A percentile compares a stretch with the other conserved stretches of the same genome.
Evolutionary conservation across 2,888 invertebrate genomes (phyloP).

Genomic region (Blastobasis adustella): DNA sequence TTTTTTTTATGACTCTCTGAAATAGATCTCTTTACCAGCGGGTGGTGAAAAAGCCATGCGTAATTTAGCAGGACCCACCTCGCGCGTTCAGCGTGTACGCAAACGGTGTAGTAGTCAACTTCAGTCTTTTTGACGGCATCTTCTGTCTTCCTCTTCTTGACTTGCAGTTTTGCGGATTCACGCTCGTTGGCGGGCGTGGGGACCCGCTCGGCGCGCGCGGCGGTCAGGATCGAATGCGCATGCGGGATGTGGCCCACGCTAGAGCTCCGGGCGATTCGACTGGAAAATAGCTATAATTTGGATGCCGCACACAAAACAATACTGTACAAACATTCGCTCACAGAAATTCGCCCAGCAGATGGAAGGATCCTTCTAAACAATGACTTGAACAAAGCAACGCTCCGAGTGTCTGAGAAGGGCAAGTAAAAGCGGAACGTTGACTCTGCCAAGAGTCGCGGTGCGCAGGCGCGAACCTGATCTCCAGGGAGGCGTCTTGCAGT

Average conservation of each 20-base stretch:
- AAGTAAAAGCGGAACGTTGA: slow-evolving; percentile 20
- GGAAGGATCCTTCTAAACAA: slow-evolving; percentile 54
- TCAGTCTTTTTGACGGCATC: slow-evolving; percentile 94
- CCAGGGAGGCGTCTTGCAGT: slow-evolving; percentile 82
- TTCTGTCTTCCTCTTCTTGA: slow-evolving; percentile 91
- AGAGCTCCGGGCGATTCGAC: slow-evolving; percentile 68
- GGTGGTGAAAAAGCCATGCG: no score
- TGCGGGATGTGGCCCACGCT: slow-evolving; percentile 75
- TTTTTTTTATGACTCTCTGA: no score
- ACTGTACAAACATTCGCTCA: slow-evolving; percentile 25
- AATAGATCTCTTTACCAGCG: no score
- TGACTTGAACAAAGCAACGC: slow-evolving; percentile 24
- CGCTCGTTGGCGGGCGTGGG: slow-evolving; percentile 63
- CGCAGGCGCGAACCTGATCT: slow-evolving; percentile 54
- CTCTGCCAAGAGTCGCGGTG: slow-evolving; percentile 20
- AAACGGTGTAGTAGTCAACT: slow-evolving; percentile 93
- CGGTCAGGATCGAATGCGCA: slow-evolving; percentile 59
- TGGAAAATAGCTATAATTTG: slow-evolving; percentile 22
- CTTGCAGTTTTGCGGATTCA: slow-evolving; percentile 85
- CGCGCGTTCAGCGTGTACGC: slow-evolving; percentile 91
- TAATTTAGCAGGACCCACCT: slow-evolving; percentile 57
- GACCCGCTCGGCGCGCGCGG: slow-evolving; percentile 55
- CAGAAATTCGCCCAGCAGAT: slow-evolving; percentile 28
- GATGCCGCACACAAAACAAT: no score
- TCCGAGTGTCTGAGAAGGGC: background rate